Evolutionary conservation across 1,140 invertebrate genomes (phyloP), one percentile per base, ranked within the genome.

Genomic region (Orchestia grillus): DNA sequence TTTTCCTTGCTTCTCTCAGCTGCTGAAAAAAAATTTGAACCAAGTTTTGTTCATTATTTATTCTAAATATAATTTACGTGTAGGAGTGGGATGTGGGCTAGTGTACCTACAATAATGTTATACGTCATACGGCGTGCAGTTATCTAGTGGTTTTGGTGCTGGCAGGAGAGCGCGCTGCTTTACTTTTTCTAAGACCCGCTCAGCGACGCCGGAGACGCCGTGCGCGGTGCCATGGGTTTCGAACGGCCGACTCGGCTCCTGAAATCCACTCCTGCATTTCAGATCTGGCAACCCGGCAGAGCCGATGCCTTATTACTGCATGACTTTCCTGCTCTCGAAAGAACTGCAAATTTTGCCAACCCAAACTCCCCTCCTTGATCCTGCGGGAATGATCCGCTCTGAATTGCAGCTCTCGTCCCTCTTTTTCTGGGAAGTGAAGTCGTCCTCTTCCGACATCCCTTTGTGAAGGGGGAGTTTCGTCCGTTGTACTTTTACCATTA

Each of bases 331-430:
- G 88, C 41, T 11, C 88, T 90, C 43, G 88, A 44, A 90, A 44
- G 88, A 41, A 90, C 88, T 41, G 88, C 88, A 90, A 90, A 90
- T 90, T 90, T 90, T 90, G 88, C 43, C 88, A 15, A 42, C 43
- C 87, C 8, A 42, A 90, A 90, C 88, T 90, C 88, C 41, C 88
- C 62, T 41, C 42, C 88, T 90, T 44, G 88, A 90, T 90, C 88
- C 43, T 41, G 42, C 43, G 6, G 28, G 88, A 44, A 90, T 36
- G 41, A 1, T 90, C 88, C 15, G 42, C n/a, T 90, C 15, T 42
- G 88, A 90, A 41, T 90, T 77, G 62, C 62, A 77, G 28, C 62
- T 15, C 62, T 77, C 62, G 62, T 77, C 36, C 62, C 62, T 77
- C 62, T 77, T 77, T 77, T 77, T 77, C 62, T 1, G 62, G 11